Percentiles rank a stretch among this genome's conserved stretches.
These are phyloP conservation scores for Bimastos eiseni DNA, from an alignment of 2,888 invertebrate genomes.

Conservation along the genomic window DNA sequence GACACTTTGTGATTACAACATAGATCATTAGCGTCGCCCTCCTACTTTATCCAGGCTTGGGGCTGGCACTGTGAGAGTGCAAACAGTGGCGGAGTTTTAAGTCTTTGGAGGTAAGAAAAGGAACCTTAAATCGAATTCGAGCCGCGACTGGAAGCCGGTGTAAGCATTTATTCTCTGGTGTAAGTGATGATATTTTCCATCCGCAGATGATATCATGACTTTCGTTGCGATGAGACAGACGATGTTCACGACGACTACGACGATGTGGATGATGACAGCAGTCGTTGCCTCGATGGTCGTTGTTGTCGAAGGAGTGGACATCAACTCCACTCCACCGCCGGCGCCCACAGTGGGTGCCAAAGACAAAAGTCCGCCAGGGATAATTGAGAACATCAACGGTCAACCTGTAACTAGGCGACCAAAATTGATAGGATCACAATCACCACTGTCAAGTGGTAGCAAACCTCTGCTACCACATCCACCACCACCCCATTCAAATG, in stretches of 20 bases:
- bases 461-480: background rate
- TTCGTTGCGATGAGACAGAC: background rate
- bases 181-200: background rate
- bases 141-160: too few relatives aligned
- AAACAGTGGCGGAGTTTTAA: too few relatives aligned
- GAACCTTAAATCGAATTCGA: too few relatives aligned
- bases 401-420: background rate
- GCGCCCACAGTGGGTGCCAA: background rate
- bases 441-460: background rate
- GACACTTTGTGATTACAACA: too few relatives aligned
- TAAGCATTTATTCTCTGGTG: too few relatives aligned
- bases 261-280: background rate
- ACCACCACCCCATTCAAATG: background rate
- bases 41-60: too few relatives aligned
- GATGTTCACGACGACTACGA: background rate
- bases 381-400: background rate
- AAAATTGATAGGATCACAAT: background rate
- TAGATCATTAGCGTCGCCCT: too few relatives aligned
- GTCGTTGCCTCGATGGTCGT: conserved; percentile 19
- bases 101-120: too few relatives aligned
- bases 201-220: background rate
- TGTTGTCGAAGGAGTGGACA: conserved; percentile 10
- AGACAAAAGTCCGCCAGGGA: background rate
- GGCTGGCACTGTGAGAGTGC: too few relatives aligned
- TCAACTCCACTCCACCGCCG: background rate